Conservation (phyloP, 1,140 invertebrate genomes). For the Drosophila tsacasi region DNA sequence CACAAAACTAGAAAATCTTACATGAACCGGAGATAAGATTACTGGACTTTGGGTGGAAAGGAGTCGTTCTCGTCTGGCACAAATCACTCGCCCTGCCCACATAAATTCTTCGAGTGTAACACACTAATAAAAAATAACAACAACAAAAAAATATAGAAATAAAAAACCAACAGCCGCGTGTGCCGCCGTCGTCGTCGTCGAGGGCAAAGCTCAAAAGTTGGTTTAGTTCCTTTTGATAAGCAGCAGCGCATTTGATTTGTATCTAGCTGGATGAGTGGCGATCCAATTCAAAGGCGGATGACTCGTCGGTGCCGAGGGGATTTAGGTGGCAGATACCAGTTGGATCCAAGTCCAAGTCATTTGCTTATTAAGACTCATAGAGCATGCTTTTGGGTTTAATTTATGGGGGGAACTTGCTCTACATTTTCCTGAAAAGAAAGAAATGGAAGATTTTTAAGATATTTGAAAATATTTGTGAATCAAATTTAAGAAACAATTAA, state of each 20-base stretch:
- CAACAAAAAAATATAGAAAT: not conserved
- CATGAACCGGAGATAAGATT: conserved; percentile 68
- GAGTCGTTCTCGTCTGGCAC: conserved; percentile 31
- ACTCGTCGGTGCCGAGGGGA: conserved; percentile 2
- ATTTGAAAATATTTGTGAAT: too few species aligned
- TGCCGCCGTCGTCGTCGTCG: conserved; percentile 4
- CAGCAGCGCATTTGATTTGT: conserved; percentile 32
- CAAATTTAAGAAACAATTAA: too few species aligned
- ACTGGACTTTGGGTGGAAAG: conserved; percentile 16
- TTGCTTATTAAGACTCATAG: not conserved
- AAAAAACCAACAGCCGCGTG: conserved; percentile 14
- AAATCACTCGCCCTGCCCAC: conserved; percentile 22
- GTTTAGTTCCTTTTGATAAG: conserved; percentile 39
- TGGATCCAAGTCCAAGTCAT: conserved; percentile 2
- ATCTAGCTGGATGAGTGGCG: conserved; percentile 25
- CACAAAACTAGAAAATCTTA: conserved; percentile 54
- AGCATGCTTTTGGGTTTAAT: not conserved
- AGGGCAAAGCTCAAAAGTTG: conserved; percentile 51
- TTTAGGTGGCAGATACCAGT: conserved; percentile 14
- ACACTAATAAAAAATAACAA: conserved; percentile 19
- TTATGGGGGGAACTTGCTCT: not conserved
- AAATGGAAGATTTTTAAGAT: not conserved
- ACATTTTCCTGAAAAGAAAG: not conserved
- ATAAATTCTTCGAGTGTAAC: conserved; percentile 44
- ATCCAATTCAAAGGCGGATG: conserved; percentile 22